These are phyloP conservation scores for Pluvianellus socialis DNA, from an alignment of 2,113 vertebrate genomes.

Conservation along the genomic window DNA sequence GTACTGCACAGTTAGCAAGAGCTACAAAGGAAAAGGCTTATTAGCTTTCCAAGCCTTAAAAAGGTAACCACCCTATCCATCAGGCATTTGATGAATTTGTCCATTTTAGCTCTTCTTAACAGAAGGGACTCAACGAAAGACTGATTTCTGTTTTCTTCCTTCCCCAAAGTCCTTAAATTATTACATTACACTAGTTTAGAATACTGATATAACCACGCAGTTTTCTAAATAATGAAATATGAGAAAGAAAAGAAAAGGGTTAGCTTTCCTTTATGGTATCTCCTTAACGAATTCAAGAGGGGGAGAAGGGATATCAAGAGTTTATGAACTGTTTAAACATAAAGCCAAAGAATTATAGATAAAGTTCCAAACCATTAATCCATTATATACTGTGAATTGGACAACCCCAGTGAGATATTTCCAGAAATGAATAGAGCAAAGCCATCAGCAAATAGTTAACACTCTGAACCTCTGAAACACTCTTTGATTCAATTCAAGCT, in stretches of 20 bases:
- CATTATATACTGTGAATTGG: slow-evolving; percentile 57
- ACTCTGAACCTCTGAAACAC: slow-evolving; percentile 22
- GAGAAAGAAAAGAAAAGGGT: not conserved
- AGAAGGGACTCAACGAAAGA: not conserved
- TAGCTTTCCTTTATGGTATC: slow-evolving; percentile 43
- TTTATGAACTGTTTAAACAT: slow-evolving; percentile 74
- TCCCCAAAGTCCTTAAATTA: not conserved
- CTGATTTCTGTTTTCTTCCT: not conserved
- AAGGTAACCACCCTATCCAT: not conserved
- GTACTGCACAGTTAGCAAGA: not conserved
- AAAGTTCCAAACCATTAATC: slow-evolving; percentile 70
- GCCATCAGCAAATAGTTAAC: slow-evolving; percentile 56
- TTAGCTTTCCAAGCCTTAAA: not conserved
- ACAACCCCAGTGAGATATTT: slow-evolving; percentile 34
- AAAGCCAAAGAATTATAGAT: slow-evolving; percentile 66
- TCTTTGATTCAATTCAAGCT: slow-evolving; percentile 36
- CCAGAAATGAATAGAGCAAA: slow-evolving; percentile 7
- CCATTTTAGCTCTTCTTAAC: not conserved
- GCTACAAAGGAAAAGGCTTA: not conserved
- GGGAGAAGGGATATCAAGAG: slow-evolving; percentile 52
- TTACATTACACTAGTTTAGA: not conserved
- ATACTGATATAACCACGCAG: not conserved
- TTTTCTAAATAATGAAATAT: slow-evolving; percentile 36
- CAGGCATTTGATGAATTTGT: not conserved
- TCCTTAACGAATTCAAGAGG: slow-evolving; percentile 48